A percentile compares a stretch with the other conserved stretches of the same genome.
Conservation (phyloP, 2,113 vertebrate species). For the Pungitius pungitius region DNA sequence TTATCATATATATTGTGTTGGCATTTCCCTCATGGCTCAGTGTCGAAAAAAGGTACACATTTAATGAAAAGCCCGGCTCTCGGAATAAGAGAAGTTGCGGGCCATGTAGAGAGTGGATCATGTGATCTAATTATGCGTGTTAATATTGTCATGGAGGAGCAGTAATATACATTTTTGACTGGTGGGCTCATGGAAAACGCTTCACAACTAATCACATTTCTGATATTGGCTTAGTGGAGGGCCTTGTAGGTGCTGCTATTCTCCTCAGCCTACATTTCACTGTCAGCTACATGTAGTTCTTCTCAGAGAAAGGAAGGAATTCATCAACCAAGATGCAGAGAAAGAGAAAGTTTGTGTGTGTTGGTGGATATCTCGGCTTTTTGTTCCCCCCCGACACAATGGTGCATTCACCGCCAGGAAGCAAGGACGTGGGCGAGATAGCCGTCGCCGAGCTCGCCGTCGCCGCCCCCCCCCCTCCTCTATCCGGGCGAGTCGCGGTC, state of each 20-base stretch:
- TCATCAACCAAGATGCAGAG: not conserved
- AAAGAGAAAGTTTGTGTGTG: not conserved
- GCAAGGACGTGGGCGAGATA: slow-evolving; percentile 16
- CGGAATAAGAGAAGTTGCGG: slow-evolving; percentile 16
- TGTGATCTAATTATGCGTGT: slow-evolving; percentile 56
- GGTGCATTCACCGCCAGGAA: slow-evolving; percentile 44
- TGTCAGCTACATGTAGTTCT: too few species aligned
- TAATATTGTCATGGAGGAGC: slow-evolving; percentile 65
- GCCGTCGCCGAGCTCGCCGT: slow-evolving; percentile 23
- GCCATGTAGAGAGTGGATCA: slow-evolving; percentile 33
- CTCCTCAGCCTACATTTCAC: not conserved
- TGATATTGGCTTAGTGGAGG: slow-evolving; percentile 3
- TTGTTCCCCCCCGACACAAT: slow-evolving; percentile 32
- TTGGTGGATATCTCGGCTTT: slow-evolving; percentile 25
- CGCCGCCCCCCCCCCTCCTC: slow-evolving; percentile 5
- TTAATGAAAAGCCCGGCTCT: slow-evolving; percentile 62
- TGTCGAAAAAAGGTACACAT: slow-evolving; percentile 55
- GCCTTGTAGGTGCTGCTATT: not conserved
- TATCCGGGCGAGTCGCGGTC: slow-evolving; percentile 18
- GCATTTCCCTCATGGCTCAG: slow-evolving; percentile 57
- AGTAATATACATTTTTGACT: slow-evolving; percentile 42
- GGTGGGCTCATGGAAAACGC: slow-evolving; percentile 45
- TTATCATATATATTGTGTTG: slow-evolving; percentile 76
- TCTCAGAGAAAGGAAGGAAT: not conserved
- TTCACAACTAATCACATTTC: slow-evolving; percentile 37